Percentiles rank a stretch among this genome's conserved stretches.
These are phyloP conservation scores for Cotesia congregata DNA, from an alignment of 2,888 invertebrate genomes.

Conservation along the genomic window DNA sequence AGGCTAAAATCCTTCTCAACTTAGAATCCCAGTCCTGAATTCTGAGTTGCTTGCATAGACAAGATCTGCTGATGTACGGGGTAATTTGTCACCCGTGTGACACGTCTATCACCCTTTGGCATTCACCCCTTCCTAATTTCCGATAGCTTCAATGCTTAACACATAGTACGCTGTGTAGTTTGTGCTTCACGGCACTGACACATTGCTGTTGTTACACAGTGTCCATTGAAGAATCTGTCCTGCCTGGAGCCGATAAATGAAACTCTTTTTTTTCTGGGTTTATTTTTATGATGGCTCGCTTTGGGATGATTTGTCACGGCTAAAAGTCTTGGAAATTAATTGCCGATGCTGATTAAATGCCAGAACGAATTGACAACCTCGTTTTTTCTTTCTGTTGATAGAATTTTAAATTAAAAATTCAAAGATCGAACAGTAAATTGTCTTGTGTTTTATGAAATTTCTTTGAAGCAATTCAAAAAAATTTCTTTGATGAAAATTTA, in stretches of 20 bases:
- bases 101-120: conserved; percentile 54
- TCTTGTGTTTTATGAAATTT: too few species aligned
- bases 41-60: too few species aligned
- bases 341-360: not conserved
- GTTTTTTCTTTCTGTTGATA: not conserved
- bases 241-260: not conserved
- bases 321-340: conserved; percentile 7
- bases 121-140: conserved; percentile 49
- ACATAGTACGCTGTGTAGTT: not conserved
- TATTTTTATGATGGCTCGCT: not conserved
- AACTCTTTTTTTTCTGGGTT: not conserved
- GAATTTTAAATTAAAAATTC: not conserved
- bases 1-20: too few species aligned
- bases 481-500: too few species aligned
- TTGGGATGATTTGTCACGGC: conserved; percentile 22
- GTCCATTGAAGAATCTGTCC: conserved; percentile 8
- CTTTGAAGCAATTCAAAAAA: too few species aligned
- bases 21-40: too few species aligned
- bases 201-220: not conserved
- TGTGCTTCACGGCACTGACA: not conserved
- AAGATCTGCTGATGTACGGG: conserved; percentile 20
- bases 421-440: not conserved
- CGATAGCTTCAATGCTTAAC: conserved; percentile 40
- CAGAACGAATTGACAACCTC: not conserved
- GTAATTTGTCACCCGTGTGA: conserved; percentile 56